These are phyloP conservation scores for Formicarius rufipectus DNA, from an alignment of 2,113 vertebrate genomes.

Conservation along the genomic window DNA sequence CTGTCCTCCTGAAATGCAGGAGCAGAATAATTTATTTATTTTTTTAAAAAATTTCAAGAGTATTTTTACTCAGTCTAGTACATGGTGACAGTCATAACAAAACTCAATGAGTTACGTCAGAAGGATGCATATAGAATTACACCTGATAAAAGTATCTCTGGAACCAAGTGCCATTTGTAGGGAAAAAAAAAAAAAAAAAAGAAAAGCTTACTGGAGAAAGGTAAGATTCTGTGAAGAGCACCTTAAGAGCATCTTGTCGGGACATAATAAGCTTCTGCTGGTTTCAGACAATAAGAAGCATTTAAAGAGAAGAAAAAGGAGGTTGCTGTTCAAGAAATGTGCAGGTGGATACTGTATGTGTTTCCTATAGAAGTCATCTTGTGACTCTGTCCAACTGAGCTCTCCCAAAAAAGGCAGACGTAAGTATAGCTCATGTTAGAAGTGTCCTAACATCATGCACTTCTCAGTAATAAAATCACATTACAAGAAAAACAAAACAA, in stretches of 20 bases:
- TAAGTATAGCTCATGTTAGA: not conserved
- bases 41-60: not conserved
- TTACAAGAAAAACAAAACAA: not conserved
- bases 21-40: not conserved
- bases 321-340: not conserved
- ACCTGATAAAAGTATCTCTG: not conserved
- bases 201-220: not conserved
- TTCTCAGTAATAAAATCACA: not conserved
- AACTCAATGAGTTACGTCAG: not conserved
- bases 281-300: not conserved
- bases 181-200: not conserved
- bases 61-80: not conserved
- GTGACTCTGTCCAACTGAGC: not conserved
- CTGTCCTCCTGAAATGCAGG: not conserved
- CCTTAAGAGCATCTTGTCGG: not conserved
- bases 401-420: fast-evolving
- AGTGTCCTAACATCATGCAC: not conserved
- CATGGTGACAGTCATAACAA: not conserved
- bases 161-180: not conserved
- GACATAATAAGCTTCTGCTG: not conserved
- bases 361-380: not conserved
- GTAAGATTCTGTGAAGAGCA: not conserved
- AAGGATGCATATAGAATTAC: not conserved
- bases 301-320: not conserved
- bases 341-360: not conserved